Base-by-base conservation (phyloP, 2,113 vertebrate species). In the Sapajus apella region DNA sequence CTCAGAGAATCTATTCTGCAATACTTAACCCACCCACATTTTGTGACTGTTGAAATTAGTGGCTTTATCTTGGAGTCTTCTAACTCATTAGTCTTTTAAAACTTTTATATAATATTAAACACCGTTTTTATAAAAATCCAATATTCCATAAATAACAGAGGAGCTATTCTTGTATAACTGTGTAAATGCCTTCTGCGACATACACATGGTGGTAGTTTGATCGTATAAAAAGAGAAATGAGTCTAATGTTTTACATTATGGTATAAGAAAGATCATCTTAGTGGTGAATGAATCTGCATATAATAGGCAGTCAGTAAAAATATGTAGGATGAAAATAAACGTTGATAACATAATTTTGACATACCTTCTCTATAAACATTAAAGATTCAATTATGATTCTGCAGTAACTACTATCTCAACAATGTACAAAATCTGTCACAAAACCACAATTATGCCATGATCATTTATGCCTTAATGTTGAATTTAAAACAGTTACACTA, bases 231-330 rank as follows among this genome's bases (percentile, higher is more conserved):
- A 47, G 13, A 37, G 17, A 95, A 82, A 87, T 56, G 3, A 92
- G 3, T 43, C 10, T 58, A 87, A 75, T 43, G 45, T 6, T 80
- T 95, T 95, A 20, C 27, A 80, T 50, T 64, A 55, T 1, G 77
- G 14, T 21, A 64, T 8, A 35, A 37, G n/a, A 85, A 94, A 91
- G 5, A 47, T 21, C 20, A 91, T 17, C 45, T 14, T 12, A 47
- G 32, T 14, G 13, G 55, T 47, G 45, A 94, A 50, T 77, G 93
- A 79, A 37, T 32, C 52, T 88, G 25, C 8, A 35, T 25, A n/a
- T 55, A 81, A 68, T 23, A 76, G 37, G 12, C 0, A 85, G 35
- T 80, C 11, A 94, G 55, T 94, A 87, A 93, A 96, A 86, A 87
- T 52, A 2, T 40, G 8, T 25, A 82, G 32, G 35, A 2, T 85